Evolutionary conservation across 2,113 vertebrate species (phyloP).

Genomic region (Cariama cristata): DNA sequence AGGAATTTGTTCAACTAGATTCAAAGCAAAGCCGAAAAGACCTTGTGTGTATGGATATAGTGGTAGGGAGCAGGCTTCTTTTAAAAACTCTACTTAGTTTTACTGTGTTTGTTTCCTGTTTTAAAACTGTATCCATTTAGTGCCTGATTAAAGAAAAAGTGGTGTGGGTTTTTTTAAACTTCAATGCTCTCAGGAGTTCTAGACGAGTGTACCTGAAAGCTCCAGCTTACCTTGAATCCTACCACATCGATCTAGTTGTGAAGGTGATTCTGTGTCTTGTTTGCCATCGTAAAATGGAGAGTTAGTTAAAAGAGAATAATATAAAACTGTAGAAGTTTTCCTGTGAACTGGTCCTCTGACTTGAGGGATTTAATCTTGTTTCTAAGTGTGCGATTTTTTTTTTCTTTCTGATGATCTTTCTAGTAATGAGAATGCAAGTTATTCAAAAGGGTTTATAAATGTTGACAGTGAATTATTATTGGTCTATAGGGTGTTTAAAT

Average conservation of each 20-base stretch:
- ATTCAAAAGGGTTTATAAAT: not conserved
- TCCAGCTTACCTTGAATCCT: not conserved
- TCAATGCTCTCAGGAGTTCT: not conserved
- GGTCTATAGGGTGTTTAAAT: constrained; percentile 45
- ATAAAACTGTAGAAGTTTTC: not conserved
- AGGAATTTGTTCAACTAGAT: not conserved
- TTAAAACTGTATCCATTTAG: not conserved
- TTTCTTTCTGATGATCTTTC: not conserved
- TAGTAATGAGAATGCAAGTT: constrained; percentile 33
- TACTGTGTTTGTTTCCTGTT: not conserved
- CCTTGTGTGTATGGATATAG: not conserved
- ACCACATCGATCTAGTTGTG: accelerated
- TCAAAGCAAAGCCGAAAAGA: not conserved
- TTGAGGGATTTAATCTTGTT: not conserved
- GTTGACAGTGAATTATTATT: constrained; percentile 47
- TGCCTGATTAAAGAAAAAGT: not conserved
- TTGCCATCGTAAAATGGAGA: not conserved
- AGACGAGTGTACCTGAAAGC: not conserved
- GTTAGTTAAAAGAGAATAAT: not conserved
- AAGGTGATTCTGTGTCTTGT: not conserved
- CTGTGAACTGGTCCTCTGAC: not conserved
- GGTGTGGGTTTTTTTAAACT: not conserved
- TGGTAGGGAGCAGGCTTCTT: not conserved
- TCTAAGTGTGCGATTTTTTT: not conserved
- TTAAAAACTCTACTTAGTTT: not conserved